Percentiles rank a stretch among this genome's conserved stretches.
Evolutionary conservation across 2,797 vertebrate genomes (phyloP).

Genomic region (Orestias chungarensis): DNA sequence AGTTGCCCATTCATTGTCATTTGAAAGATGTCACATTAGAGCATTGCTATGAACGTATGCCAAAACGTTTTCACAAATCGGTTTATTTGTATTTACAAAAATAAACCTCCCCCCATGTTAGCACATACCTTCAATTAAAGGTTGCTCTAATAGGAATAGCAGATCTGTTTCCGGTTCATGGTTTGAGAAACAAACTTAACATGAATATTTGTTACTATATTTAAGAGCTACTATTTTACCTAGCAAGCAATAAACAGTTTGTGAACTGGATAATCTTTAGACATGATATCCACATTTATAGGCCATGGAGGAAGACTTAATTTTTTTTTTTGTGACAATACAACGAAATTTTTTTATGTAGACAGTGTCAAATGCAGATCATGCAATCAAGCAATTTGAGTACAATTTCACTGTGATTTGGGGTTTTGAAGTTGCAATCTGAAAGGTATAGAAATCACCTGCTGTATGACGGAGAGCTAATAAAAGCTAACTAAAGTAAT

Average conservation of each 20-base stretch:
- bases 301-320: too few species aligned
- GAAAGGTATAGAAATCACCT: neutral
- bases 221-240: too few species aligned
- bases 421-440: neutral
- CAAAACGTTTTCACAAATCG: neutral
- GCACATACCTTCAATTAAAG: too few species aligned
- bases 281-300: too few species aligned
- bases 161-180: neutral
- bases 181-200: neutral
- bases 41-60: neutral
- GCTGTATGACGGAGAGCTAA: too few species aligned
- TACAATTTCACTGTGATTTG: neutral
- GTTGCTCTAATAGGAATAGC: too few species aligned
- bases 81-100: too few species aligned
- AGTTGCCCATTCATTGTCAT: neutral
- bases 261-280: too few species aligned
- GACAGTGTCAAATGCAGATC: neutral
- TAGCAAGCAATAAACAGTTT: too few species aligned
- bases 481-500: too few species aligned
- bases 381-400: neutral
- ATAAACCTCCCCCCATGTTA: neutral
- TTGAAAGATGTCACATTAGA: too few species aligned
- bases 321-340: neutral
- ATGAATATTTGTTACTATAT: too few species aligned
- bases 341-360: neutral